Evolutionary conservation across 2,113 vertebrate genomes (phyloP).

Genomic region (Laticauda colubrina): DNA sequence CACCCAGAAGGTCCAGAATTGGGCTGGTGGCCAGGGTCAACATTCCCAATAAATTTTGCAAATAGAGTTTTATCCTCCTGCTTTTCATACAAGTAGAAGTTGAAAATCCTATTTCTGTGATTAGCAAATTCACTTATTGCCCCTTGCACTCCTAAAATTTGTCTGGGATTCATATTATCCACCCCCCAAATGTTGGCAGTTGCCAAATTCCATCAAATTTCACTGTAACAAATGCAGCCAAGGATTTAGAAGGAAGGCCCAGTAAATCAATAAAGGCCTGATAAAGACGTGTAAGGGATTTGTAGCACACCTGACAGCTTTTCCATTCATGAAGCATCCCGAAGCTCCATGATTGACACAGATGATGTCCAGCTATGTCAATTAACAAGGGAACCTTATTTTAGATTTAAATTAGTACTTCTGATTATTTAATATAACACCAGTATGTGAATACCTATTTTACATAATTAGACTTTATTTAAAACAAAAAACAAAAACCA

Average conservation of each 20-base stretch:
- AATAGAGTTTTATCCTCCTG: not conserved
- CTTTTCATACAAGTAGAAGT: not conserved
- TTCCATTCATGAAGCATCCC: constrained; percentile 19
- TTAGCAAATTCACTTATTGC: not conserved
- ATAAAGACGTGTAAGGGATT: constrained; percentile 27
- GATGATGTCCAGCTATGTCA: constrained; percentile 6
- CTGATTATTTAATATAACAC: constrained; percentile 18
- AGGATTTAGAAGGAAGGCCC: not conserved
- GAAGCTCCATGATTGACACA: constrained; percentile 11
- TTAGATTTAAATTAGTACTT: constrained; percentile 25
- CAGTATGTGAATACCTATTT: not conserved
- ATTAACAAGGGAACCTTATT: not conserved
- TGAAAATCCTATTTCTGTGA: not conserved
- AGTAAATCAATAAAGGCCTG: constrained; percentile 21
- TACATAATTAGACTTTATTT: not conserved
- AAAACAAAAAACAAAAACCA: not conserved
- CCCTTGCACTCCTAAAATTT: not conserved
- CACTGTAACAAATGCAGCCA: not conserved
- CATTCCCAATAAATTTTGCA: not conserved
- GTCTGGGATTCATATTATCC: not conserved
- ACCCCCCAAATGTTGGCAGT: not conserved
- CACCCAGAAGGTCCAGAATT: not conserved
- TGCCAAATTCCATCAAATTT: constrained; percentile 4
- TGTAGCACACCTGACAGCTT: constrained; percentile 25
- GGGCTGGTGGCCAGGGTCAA: not conserved